Percentiles rank a stretch among this genome's conserved stretches.
These are phyloP conservation scores for Drosophila bipectinata DNA, from an alignment of 1,140 invertebrate genomes.

Conservation along the genomic window DNA sequence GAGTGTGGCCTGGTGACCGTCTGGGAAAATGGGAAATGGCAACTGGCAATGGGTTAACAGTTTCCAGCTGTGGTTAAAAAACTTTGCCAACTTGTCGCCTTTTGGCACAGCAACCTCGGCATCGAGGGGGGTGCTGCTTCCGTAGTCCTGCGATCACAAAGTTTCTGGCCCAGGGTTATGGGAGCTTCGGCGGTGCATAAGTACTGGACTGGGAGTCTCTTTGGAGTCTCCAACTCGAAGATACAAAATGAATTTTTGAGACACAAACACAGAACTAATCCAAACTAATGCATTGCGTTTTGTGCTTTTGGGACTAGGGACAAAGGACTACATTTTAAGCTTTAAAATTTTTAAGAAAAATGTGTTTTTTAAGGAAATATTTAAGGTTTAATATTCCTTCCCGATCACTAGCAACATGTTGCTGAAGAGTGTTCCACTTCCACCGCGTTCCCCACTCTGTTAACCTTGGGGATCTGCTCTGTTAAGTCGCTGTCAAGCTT, in stretches of 20 bases:
- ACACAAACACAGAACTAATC: background rate
- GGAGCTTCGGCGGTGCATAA: slow-evolving; percentile 30
- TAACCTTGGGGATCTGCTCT: background rate
- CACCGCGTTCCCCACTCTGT: background rate
- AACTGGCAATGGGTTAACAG: slow-evolving; percentile 66
- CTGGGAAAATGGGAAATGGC: slow-evolving; percentile 64
- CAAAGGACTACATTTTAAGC: background rate
- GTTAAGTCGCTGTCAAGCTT: slow-evolving; percentile 10
- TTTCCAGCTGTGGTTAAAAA: slow-evolving; percentile 62
- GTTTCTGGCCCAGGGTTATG: slow-evolving; percentile 31
- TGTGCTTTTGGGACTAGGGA: background rate
- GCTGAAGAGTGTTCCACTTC: background rate
- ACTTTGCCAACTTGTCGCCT: slow-evolving; percentile 73
- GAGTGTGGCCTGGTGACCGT: slow-evolving; percentile 62
- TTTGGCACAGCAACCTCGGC: slow-evolving; percentile 64
- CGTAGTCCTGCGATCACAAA: slow-evolving; percentile 26
- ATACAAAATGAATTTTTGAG: slow-evolving; percentile 37
- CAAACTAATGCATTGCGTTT: background rate
- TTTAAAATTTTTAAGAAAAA: no score
- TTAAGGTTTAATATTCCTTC: background rate
- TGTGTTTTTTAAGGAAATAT: background rate
- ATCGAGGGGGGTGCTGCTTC: slow-evolving; percentile 13
- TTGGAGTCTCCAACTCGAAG: slow-evolving; percentile 12
- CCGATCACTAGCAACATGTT: background rate
- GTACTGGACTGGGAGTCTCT: slow-evolving; percentile 29